These are phyloP conservation scores for Acanthurus tractus DNA, from an alignment of 2,797 vertebrate genomes.

Conservation along the genomic window DNA sequence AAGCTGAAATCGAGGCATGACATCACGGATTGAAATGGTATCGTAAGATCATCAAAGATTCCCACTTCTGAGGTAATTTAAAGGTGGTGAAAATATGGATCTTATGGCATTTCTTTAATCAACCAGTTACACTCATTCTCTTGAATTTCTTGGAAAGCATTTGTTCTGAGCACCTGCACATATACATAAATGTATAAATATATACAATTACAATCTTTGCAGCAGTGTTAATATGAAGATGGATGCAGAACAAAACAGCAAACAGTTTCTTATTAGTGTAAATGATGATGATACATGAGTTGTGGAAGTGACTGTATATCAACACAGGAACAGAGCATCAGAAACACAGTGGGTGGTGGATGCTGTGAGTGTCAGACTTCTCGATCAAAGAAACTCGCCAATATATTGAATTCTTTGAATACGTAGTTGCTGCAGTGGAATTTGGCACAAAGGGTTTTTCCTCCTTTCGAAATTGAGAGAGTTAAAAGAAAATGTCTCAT, in stretches of 20 bases:
- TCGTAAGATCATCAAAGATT: not conserved
- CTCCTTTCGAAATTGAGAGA: conserved; percentile 17
- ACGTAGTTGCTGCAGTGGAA: conserved; percentile 17
- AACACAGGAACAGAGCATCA: conserved; percentile 28
- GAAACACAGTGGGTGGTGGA: conserved; percentile 28
- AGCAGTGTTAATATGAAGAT: conserved; percentile 24
- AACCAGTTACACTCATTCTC: not conserved
- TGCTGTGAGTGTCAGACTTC: conserved; percentile 18
- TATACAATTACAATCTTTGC: conserved; percentile 18
- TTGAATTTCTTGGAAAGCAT: not conserved
- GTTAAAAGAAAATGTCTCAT: conserved; percentile 37
- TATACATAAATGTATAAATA: not conserved
- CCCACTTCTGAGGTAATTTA: not conserved
- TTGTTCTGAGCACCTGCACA: conserved; percentile 24
- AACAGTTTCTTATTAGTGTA: conserved; percentile 21
- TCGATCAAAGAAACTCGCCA: conserved; percentile 44
- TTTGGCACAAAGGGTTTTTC: conserved; percentile 13
- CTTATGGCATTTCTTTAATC: not conserved
- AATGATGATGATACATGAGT: conserved; percentile 30
- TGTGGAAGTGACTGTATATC: conserved; percentile 47
- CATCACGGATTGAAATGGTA: not conserved
- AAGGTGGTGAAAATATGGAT: not conserved
- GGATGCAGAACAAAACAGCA: conserved; percentile 5
- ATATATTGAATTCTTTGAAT: conserved; percentile 54
- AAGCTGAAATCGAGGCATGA: not conserved